These are phyloP conservation scores for Callinectes sapidus DNA, from an alignment of 2,888 invertebrate genomes.

Conservation along the genomic window DNA sequence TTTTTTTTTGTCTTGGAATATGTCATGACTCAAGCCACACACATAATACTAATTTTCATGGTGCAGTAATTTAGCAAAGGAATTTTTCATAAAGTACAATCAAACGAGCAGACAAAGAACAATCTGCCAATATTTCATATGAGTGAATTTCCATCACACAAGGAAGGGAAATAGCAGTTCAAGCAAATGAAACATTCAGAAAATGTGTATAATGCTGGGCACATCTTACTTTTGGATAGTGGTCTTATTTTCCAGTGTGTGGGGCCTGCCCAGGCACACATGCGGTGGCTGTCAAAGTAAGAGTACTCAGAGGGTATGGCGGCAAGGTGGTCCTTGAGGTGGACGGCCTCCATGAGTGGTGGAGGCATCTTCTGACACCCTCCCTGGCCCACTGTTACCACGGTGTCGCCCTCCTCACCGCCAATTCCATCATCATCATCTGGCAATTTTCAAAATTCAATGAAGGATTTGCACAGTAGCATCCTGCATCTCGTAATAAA, in stretches of 20 bases:
- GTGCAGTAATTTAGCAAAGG: too few species aligned
- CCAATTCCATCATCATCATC: conserved; percentile 30
- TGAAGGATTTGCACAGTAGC: neutral
- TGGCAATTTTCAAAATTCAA: neutral
- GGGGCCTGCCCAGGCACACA: conserved; percentile 85
- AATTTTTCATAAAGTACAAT: too few species aligned
- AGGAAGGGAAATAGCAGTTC: neutral
- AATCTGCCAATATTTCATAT: too few species aligned
- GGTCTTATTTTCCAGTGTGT: conserved; percentile 83
- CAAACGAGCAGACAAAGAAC: too few species aligned
- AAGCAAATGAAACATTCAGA: neutral
- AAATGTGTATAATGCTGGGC: neutral
- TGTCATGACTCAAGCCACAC: too few species aligned
- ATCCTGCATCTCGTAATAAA: neutral
- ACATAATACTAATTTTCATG: too few species aligned
- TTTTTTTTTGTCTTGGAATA: neutral
- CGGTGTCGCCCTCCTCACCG: conserved; percentile 62
- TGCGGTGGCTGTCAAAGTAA: conserved; percentile 80
- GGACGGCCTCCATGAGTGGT: conserved; percentile 77
- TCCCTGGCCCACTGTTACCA: conserved; percentile 67
- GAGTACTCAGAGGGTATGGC: conserved; percentile 82
- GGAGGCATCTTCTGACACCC: conserved; percentile 60
- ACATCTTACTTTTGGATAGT: neutral
- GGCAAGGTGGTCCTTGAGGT: conserved; percentile 79
- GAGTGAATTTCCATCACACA: too few species aligned